phyloP scores from a whole-genome alignment of 2,797 vertebrate genomes.

The Pygocentrus nattereri region DNA sequence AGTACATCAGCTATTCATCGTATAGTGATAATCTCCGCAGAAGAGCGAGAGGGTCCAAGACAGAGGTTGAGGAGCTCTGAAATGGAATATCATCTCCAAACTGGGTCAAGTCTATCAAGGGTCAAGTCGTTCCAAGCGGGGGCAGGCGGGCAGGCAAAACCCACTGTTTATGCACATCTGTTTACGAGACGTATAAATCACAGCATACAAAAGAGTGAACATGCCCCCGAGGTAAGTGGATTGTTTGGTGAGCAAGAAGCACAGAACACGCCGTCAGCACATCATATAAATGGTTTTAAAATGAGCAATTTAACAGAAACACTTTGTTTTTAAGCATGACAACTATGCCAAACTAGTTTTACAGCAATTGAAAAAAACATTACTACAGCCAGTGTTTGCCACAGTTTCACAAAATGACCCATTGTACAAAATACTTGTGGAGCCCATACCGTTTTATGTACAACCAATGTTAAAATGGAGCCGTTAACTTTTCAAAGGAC shows the following conservation, averaged over 20 bases:
- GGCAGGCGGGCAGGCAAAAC: background rate
- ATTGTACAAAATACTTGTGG: slow-evolving; percentile 19
- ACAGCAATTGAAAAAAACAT: slow-evolving; percentile 41
- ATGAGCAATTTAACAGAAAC: slow-evolving; percentile 36
- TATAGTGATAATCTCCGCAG: background rate
- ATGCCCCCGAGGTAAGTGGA: slow-evolving; percentile 30
- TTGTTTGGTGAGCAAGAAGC: slow-evolving; percentile 15
- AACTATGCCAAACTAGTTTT: slow-evolving; percentile 21
- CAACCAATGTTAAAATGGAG: slow-evolving; percentile 1
- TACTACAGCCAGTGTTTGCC: slow-evolving; percentile 34
- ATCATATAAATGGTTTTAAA: slow-evolving; percentile 26
- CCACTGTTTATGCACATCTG: background rate
- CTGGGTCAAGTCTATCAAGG: slow-evolving; percentile 15
- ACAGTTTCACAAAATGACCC: slow-evolving; percentile 34
- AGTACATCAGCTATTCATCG: background rate
- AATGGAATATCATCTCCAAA: slow-evolving; percentile 27
- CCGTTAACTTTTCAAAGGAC: slow-evolving; percentile 2
- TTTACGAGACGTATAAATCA: slow-evolving; percentile 17
- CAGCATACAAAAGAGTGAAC: slow-evolving; percentile 30
- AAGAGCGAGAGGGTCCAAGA: background rate
- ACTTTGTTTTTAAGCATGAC: background rate
- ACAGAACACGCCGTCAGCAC: slow-evolving; percentile 15
- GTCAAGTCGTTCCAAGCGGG: slow-evolving; percentile 13
- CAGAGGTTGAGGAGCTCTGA: background rate
- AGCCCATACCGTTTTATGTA: background rate